phyloP scores from a whole-genome alignment of 1,140 invertebrate species.

The Cyphomyrmex costatus region DNA sequence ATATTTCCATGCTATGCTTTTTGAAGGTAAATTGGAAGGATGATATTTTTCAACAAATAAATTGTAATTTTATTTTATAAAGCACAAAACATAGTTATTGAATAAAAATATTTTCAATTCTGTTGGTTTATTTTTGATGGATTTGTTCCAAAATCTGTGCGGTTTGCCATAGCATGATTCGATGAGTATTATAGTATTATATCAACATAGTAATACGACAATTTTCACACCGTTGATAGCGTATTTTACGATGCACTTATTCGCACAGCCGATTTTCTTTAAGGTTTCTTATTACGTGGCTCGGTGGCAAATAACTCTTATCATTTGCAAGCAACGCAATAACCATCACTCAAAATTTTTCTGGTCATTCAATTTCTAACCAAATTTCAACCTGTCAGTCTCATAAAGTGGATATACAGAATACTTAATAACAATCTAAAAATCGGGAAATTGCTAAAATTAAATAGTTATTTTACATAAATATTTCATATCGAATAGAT shows the following conservation, averaged over 20 bases:
- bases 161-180: neutral
- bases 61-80: neutral
- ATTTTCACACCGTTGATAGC: conserved; percentile 6
- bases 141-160: neutral
- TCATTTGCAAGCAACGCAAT: conserved; percentile 1
- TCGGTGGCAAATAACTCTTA: neutral
- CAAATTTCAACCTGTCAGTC: neutral
- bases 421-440: neutral
- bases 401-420: neutral
- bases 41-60: neutral
- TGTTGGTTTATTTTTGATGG: neutral
- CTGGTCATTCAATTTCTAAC: neutral
- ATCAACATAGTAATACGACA: neutral
- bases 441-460: neutral
- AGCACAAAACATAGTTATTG: neutral
- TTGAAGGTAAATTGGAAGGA: neutral
- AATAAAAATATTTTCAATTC: conserved; percentile 13
- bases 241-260: conserved; percentile 56
- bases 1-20: neutral
- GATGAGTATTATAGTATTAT: neutral
- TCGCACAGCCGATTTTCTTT: neutral
- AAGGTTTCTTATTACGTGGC: neutral
- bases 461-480: neutral
- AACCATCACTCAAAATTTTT: neutral
- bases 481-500: neutral